These are phyloP conservation scores for Andrena hattorfiana DNA, from an alignment of 2,888 invertebrate genomes.

Conservation along the genomic window DNA sequence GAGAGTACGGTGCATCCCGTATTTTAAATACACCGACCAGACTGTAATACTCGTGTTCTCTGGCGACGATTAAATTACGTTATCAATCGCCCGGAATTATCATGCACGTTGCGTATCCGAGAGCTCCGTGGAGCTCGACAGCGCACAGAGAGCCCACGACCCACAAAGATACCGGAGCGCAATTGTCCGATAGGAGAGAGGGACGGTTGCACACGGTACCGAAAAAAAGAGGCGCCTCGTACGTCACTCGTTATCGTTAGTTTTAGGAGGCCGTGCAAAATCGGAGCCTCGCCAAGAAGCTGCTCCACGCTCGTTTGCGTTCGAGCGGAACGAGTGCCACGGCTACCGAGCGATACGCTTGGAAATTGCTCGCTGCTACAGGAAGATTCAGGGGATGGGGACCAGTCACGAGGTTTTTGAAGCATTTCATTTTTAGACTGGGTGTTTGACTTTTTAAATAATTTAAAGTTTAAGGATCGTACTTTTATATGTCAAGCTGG, in stretches of 20 bases:
- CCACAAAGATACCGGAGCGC: conserved; percentile 44
- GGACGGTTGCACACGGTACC: background rate
- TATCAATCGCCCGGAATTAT: conserved; percentile 13
- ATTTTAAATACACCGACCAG: background rate
- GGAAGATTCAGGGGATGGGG: background rate
- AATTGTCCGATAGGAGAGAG: conserved; percentile 44
- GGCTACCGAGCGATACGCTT: conserved; percentile 19
- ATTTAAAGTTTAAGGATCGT: no score
- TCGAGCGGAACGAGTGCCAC: background rate
- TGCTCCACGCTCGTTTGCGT: conserved; percentile 46
- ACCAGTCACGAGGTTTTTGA: background rate
- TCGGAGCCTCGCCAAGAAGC: conserved; percentile 61
- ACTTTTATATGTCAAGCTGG: no score
- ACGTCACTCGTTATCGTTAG: conserved; percentile 67
- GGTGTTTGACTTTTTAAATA: no score
- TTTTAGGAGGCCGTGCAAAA: conserved; percentile 57
- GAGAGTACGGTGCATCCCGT: background rate
- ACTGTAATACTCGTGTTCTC: background rate
- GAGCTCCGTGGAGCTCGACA: background rate
- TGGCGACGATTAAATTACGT: conserved; percentile 34
- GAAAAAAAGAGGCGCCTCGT: conserved; percentile 48
- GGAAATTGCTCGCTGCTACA: conserved; percentile 25
- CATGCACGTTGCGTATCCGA: background rate
- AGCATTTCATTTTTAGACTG: no score
- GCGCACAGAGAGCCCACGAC: background rate